phyloP scores from a whole-genome alignment of 92 coral and sea anemone genomes.

The Chrysogorgia sp. region DNA sequence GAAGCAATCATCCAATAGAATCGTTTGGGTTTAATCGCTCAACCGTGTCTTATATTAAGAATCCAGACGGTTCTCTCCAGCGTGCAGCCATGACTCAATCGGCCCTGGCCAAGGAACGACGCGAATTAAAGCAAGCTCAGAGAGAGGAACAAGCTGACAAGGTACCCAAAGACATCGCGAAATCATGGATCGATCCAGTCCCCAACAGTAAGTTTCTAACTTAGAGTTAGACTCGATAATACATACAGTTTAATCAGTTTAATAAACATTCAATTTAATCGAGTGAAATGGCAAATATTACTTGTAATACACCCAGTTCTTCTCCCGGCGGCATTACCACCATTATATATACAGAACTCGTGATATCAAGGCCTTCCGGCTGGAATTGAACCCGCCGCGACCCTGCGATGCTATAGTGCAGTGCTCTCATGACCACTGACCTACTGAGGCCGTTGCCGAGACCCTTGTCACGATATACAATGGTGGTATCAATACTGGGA shows the following conservation, averaged over 20 bases:
- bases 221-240: neutral
- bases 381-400: too few species aligned
- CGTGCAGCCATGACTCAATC: slow-evolving; percentile 99
- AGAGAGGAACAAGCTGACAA: slow-evolving; percentile 96
- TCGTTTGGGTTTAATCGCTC: neutral
- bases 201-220: slow-evolving; percentile 75
- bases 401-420: too few species aligned
- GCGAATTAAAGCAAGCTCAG: slow-evolving; percentile 96
- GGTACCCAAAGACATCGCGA: slow-evolving; percentile 90
- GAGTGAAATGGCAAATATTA: too few species aligned
- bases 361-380: too few species aligned
- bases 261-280: too few species aligned
- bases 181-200: slow-evolving; percentile 93
- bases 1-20: too few species aligned
- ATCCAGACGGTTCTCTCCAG: slow-evolving; percentile 98
- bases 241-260: neutral
- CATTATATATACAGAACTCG: too few species aligned
- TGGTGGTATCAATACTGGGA: too few species aligned
- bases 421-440: too few species aligned
- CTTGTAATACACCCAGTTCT: too few species aligned
- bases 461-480: too few species aligned
- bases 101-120: slow-evolving; percentile 92
- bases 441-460: too few species aligned
- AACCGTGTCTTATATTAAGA: slow-evolving; percentile 44
- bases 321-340: neutral